Evolutionary conservation across 2,113 vertebrate genomes (phyloP), one percentile per base, ranked within the genome.

Genomic region (Caranx ignobilis): DNA sequence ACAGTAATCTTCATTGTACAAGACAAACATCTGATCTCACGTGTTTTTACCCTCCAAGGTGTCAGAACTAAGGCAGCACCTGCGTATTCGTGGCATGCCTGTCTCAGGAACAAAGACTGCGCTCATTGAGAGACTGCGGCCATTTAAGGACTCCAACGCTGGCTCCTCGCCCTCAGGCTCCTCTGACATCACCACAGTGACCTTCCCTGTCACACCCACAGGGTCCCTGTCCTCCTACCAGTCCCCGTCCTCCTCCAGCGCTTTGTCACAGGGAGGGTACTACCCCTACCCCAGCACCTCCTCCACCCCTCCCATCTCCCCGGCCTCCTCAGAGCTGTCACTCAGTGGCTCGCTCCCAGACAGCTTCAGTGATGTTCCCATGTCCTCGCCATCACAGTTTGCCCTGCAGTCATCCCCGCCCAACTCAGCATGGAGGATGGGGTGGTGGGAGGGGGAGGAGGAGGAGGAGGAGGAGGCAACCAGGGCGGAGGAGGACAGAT

Each of bases 51-150:
- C 81, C 1, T 59, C 16, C 1, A 16, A 99, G 98, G 98, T 99
- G 4, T 99, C 98, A 0, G 98, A 99, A 78, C 93, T 99, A 66
- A 95, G 98, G 69, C 98, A 99, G 89, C 98, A 99, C 91, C 95
- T 99, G 69, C 95, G 98, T 48, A 96, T 99, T 54, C 95, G 98
- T 3, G 98, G 98, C 13, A 93, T 99, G 84, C 98, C 98, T 0
- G 98, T 99, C 41, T 99, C 98, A 0, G 98, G 98, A 11, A 99
- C 98, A 35, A 99, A 99, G 80, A 99, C 96, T 0, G 96, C 98
- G 0, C 95, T 99, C 81, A 97, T 99, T 77, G 97, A 99, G 79
- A 91, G 98, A 11, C 96, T 99, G 18, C 91, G 97, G 37, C 98
- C 98, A 78, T 99, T 98, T 86, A 97, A 95, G 89, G 98, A 99